Evolutionary conservation across 2,888 invertebrate species (phyloP), one percentile per base, ranked within the genome.

Genomic region (Nipponacmea schrenckii): DNA sequence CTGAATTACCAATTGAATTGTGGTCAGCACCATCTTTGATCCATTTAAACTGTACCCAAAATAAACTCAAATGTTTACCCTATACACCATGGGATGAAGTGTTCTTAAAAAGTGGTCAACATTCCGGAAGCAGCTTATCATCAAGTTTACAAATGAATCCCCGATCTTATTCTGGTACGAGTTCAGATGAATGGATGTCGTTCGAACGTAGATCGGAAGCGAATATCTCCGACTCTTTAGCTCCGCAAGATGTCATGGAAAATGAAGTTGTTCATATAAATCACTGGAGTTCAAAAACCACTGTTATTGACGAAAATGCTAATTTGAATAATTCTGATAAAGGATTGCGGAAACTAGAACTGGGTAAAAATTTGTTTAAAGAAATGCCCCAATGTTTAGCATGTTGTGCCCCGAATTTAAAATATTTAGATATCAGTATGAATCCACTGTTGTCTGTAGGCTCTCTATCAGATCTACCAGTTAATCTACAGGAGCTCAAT

Each of bases 361-460:
- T 98, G 48, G 94, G 96, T 0, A 95, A 96, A 90, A 98, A 98
- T 91, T 92, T 94, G 80, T 96, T 98, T 88, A 93, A 93, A 46
- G 93, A 93, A 80, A 93, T 98, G 74, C 98, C 98, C 0, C 92
- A 93, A 1, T 94, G 95, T 64, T 90, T 99, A 56, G 94, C 98
- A 2, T 99, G 99, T 86, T 91, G 96, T 71, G 97, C 96, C 7
- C 94, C 96, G 0, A 93, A 93, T 81, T 91, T 99, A 44, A 94
- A 95, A 0, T 91, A 95, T 56, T 91, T 99, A 20, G 97, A 97
- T 87, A 92, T 99, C 92, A 94, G 96, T 0, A 95, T 95, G 85
- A 98, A 98, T 89, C 93, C 93, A 74, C 80, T 92, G 44, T 86
- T 81, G 44, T 83, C 86, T 69, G 94, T 96, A 93, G 96, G 96